Conservation (phyloP, 1,140 invertebrate genomes). For the Euglossa dilemma region DNA sequence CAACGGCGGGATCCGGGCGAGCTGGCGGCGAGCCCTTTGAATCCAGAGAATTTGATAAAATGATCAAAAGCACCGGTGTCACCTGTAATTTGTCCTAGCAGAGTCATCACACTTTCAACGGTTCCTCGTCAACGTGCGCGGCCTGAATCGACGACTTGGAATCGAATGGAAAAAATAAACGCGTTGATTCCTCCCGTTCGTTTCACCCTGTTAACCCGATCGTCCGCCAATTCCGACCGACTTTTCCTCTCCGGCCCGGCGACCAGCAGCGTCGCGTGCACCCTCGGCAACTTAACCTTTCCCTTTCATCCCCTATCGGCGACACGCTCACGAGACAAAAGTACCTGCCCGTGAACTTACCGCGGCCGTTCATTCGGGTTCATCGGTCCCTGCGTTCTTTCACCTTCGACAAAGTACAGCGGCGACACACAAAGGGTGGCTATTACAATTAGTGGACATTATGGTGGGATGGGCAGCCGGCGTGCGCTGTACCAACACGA, state of each 20-base stretch:
- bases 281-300: not conserved
- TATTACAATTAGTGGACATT: slow-evolving; percentile 70
- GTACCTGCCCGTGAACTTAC: not conserved
- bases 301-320: not conserved
- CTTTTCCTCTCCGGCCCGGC: not conserved
- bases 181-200: slow-evolving; percentile 40
- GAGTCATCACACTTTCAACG: slow-evolving; percentile 25
- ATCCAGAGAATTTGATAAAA: slow-evolving; percentile 45
- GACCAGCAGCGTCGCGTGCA: not conserved
- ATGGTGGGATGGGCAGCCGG: slow-evolving; percentile 52
- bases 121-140: slow-evolving; percentile 28
- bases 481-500: slow-evolving; percentile 34
- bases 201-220: slow-evolving; percentile 14
- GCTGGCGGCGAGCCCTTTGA: slow-evolving; percentile 19
- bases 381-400: slow-evolving; percentile 42
- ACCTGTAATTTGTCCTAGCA: slow-evolving; percentile 43
- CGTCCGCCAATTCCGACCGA: slow-evolving; percentile 2
- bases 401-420: slow-evolving; percentile 39
- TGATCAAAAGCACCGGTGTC: slow-evolving; percentile 3
- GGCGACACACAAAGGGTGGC: slow-evolving; percentile 58
- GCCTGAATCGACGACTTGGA: slow-evolving; percentile 14
- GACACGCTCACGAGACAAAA: not conserved
- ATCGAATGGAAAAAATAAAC: slow-evolving; percentile 49
- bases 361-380: slow-evolving; percentile 2
- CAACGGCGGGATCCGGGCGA: not conserved